phyloP scores from a whole-genome alignment of 2,888 invertebrate species.

The Eupithecia vulgata region DNA sequence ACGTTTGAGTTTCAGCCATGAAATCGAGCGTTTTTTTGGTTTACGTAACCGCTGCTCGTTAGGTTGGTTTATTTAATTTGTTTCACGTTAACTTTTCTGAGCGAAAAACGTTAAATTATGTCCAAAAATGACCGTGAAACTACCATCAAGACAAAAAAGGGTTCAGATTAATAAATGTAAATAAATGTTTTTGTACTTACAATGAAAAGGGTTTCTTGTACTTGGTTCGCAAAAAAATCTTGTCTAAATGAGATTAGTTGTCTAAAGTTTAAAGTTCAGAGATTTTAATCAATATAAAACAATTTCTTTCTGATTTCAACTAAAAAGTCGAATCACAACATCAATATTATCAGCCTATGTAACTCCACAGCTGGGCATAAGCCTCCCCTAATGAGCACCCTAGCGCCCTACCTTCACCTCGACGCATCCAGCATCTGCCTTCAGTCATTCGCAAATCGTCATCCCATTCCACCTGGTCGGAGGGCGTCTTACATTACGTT shows the following conservation, averaged over 20 bases:
- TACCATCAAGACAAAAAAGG: background rate
- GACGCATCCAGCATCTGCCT: too few species aligned
- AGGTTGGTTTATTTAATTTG: background rate
- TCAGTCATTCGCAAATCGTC: too few species aligned
- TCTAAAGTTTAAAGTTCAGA: background rate
- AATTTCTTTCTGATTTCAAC: background rate
- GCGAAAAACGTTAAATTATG: background rate
- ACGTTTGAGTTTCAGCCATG: conserved; percentile 47
- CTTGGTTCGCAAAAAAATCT: background rate
- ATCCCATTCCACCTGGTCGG: too few species aligned
- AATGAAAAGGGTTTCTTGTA: background rate
- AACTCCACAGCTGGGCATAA: too few species aligned
- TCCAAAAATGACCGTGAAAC: background rate
- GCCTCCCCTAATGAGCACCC: too few species aligned
- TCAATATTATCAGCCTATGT: too few species aligned
- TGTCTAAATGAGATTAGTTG: background rate
- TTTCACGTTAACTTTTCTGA: background rate
- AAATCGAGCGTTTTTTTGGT: conserved; percentile 40
- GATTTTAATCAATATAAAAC: background rate
- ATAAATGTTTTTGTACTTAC: background rate
- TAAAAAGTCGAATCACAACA: background rate
- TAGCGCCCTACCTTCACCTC: too few species aligned
- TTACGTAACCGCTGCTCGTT: conserved; percentile 27
- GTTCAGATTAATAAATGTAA: background rate
- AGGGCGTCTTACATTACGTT: too few species aligned